Base-by-base conservation (phyloP, 2,797 vertebrate species). In the Podargus strigoides region DNA sequence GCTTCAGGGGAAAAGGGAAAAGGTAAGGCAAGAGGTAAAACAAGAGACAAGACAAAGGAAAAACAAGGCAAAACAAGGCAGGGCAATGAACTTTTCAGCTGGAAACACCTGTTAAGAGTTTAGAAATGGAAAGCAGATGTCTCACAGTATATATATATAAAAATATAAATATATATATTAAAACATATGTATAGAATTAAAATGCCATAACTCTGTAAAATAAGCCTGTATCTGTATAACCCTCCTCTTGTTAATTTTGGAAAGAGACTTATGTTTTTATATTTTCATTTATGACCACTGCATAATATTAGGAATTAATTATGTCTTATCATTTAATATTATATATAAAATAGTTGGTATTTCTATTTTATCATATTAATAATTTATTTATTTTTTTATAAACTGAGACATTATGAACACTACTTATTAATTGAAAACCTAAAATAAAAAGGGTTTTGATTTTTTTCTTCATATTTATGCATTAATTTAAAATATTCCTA, bases 401-500 rank as follows among this genome's bases (percentile, higher is more conserved):
- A 19, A 76, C 21, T 9, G 81, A 75, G 27, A 30, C 14, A 46
- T 91, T 95, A 44, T 49, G 36, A 83, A 58, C 36, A 21, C 14
- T 67, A 73, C 41, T 87, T 76, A 83, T 39, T 82, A 93, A 77
- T 12, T 24, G 21, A 81, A 86, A 89, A 59, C 17, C 22, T 91
- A 49, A 85, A 86, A 76, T 68, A 46, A 89, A 90, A 76, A 63
- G 3, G 6, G 83, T 95, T 95, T 77, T 24, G 1, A 3, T 90
- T 42, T 83, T 87, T 85, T 49, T 19, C 27, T 93, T 88, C 76
- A 86, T 88, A 44, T 75, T 92, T 96, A 91, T 94, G 70, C 66
- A 93, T 95, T 85, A 55, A 68, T 85, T 91, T 85, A 90, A 91
- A 96, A 94, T 92, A 87, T 87, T 72, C 7, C 9, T 85, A 96